A percentile compares a stretch with the other conserved stretches of the same genome.
Evolutionary conservation across 2,888 invertebrate genomes (phyloP).

Genomic region (Rambutsinella grinnellia): DNA sequence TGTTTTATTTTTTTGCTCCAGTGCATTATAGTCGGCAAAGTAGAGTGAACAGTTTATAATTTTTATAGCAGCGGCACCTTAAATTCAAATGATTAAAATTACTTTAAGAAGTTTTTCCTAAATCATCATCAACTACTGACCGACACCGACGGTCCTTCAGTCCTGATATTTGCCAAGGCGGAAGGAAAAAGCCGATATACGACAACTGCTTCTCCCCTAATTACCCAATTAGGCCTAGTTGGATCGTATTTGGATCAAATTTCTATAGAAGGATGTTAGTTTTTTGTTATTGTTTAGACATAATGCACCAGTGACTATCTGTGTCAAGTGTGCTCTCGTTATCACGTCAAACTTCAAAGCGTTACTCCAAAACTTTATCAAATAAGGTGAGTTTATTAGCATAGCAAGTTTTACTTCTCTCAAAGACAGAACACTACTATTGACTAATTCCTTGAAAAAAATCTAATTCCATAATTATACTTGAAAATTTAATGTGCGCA

Average conservation of each 20-base stretch:
- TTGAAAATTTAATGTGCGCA: background rate
- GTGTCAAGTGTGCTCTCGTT: slow-evolving; percentile 9
- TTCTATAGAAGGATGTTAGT: background rate
- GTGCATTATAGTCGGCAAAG: background rate
- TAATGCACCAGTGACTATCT: slow-evolving; percentile 2
- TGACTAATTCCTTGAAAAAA: too few relatives aligned
- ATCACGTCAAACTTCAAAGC: background rate
- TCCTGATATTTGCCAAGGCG: background rate
- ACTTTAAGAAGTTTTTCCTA: too few relatives aligned
- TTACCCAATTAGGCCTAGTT: background rate
- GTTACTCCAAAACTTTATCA: background rate
- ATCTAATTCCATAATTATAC: background rate
- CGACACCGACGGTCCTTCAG: too few relatives aligned
- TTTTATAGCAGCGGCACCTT: background rate
- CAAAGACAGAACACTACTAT: too few relatives aligned
- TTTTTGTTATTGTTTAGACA: background rate
- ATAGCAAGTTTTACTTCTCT: too few relatives aligned
- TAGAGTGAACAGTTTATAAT: background rate
- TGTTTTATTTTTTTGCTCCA: too few relatives aligned
- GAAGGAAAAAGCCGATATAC: background rate
- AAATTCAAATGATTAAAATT: too few relatives aligned
- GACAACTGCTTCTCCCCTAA: background rate
- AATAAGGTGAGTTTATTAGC: background rate
- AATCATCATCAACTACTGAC: background rate
- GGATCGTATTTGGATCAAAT: slow-evolving; percentile 1